Base-by-base conservation (phyloP, 2,113 vertebrate species). In the Tylochromis polylepis region DNA sequence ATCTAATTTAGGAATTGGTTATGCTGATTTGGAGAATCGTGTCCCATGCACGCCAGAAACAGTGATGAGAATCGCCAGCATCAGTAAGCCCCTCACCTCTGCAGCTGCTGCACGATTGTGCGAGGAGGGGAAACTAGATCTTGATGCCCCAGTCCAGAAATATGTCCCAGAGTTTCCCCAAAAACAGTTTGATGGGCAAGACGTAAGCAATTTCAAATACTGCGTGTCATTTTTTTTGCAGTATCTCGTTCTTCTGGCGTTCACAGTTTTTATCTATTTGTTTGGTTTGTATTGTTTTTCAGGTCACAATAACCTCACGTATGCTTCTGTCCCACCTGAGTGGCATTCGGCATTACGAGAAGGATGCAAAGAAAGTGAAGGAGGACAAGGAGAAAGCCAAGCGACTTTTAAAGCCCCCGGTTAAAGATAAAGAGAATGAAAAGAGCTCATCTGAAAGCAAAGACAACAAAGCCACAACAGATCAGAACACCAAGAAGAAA, bases 261-360 rank as follows among this genome's bases (percentile, higher is more conserved):
- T 9, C 3, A 10, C 34, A 15, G 36, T 0, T 3, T 83, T 18
- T 8, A 79, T 38, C 4, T 81, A 4, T 79, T 84, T 72, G 8
- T 75, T 75, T 77, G 70, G 24, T 75, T 82, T 67, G 34, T 38
- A 67, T 67, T 38, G 20, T 38, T 38, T 67, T 38, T 38, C n/a
- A 67, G 99, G 98, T 99, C 36, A 95, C 95, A 20, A 96, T 99
- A 94, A 99, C 98, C 8, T 94, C 97, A 38, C 97, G 98, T 58
- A 95, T 98, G 93, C 88, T 99, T 75, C 96, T 98, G 85, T 99
- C 99, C 46, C 99, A 99, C 80, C 92, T 99, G 88, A 99, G 98
- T 93, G 99, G 99, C 18, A 99, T 99, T 88, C 97, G 98, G 75
- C 99, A 99, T 88, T 99, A 99, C 85, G 99, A 99, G 87, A 99